Percentiles rank a stretch among this genome's conserved stretches.
Conservation (phyloP, 2,113 vertebrate genomes). For the Illadopsis cleaveri region DNA sequence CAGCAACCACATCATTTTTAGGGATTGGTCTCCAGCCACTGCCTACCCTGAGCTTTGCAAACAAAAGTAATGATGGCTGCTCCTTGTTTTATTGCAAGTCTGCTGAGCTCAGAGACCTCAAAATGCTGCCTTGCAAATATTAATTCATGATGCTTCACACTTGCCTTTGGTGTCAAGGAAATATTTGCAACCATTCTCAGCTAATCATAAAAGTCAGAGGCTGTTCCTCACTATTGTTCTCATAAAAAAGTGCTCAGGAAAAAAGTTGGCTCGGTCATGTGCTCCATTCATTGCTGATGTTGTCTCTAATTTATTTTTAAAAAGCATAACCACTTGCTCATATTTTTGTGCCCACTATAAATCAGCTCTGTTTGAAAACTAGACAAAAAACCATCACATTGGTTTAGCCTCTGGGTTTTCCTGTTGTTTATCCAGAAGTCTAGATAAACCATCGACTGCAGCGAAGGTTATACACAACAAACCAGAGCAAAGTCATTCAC, state of each 20-base stretch:
- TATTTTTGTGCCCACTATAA: background rate
- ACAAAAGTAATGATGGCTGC: conserved; percentile 3
- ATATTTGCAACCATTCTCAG: background rate
- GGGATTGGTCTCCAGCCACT: conserved; percentile 15
- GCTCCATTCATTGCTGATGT: background rate
- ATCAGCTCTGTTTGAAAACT: conserved; percentile 41
- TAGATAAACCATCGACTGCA: background rate
- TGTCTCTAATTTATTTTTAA: conserved; percentile 14
- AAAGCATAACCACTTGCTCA: background rate
- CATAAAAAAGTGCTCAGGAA: background rate
- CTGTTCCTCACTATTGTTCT: conserved; percentile 9
- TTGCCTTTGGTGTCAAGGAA: conserved; percentile 10
- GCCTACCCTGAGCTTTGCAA: conserved; percentile 21
- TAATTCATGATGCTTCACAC: background rate
- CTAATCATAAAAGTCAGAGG: conserved; percentile 20
- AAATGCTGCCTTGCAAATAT: conserved; percentile 47
- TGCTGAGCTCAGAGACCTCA: conserved; percentile 37
- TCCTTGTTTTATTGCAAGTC: conserved; percentile 1
- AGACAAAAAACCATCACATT: background rate
- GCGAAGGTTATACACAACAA: background rate
- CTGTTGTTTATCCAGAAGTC: conserved; percentile 21
- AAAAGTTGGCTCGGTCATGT: background rate
- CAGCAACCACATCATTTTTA: background rate
- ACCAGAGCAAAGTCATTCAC: conserved; percentile 12
- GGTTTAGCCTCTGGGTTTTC: conserved; percentile 21